Evolutionary conservation across 2,797 vertebrate genomes (phyloP).

Genomic region (Pangasius krempfi): DNA sequence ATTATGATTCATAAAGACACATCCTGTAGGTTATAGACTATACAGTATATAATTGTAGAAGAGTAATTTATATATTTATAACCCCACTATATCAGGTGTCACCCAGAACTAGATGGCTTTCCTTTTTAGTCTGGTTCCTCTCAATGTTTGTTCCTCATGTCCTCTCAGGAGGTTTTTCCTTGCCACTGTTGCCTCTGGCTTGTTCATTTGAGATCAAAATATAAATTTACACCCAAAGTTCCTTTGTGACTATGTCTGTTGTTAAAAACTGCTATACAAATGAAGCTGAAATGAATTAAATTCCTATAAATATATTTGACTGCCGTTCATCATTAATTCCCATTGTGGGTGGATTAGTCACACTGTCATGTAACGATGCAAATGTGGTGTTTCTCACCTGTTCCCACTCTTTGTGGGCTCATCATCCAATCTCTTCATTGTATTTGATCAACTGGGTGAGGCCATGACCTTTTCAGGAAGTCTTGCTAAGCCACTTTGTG

Average conservation of each 20-base stretch:
- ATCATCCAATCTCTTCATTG: conserved; percentile 52
- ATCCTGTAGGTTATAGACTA: not conserved
- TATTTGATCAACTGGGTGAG: conserved; percentile 31
- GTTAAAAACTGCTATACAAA: not conserved
- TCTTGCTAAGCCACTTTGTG: not conserved
- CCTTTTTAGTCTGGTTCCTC: not conserved
- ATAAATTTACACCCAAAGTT: not conserved
- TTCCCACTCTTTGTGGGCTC: conserved; percentile 37
- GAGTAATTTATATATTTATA: not conserved
- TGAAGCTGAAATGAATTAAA: not conserved
- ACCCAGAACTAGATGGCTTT: not conserved
- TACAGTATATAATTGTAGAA: not conserved
- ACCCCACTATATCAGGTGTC: not conserved
- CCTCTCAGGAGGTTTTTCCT: not conserved
- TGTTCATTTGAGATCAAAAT: not conserved
- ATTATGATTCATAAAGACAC: not conserved
- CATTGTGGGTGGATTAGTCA: not conserved
- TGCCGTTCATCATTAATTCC: not conserved
- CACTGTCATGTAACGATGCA: not conserved
- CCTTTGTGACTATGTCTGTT: not conserved
- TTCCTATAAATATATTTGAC: not conserved
- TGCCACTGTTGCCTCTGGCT: not conserved
- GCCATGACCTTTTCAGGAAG: conserved; percentile 5
- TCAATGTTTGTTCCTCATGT: not conserved
- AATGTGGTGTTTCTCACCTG: conserved; percentile 41